A percentile compares a stretch with the other conserved stretches of the same genome.
Evolutionary conservation across 2,113 vertebrate species (phyloP).

Genomic region (Peromyscus leucopus): DNA sequence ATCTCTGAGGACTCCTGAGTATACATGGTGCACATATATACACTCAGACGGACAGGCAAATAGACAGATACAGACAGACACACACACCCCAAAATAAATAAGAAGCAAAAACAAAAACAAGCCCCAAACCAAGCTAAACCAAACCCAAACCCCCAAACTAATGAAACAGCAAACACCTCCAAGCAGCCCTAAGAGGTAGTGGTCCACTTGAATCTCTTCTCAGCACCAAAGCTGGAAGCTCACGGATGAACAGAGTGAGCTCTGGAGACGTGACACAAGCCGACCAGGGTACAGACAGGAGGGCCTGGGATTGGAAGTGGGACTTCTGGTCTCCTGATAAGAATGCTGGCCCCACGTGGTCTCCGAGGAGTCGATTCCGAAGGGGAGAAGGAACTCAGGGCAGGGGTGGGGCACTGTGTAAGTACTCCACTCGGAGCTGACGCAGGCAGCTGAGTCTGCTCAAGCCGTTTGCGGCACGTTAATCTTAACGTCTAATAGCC

Average conservation of each 20-base stretch:
- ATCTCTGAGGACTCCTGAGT: neutral
- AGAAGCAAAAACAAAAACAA: neutral
- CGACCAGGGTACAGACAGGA: neutral
- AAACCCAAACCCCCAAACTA: neutral
- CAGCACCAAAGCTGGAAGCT: neutral
- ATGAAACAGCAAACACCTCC: neutral
- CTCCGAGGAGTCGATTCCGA: slow-evolving; percentile 15
- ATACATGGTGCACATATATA: neutral
- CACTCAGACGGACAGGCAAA: neutral
- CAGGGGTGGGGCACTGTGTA: neutral
- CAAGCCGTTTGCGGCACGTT: slow-evolving; percentile 14
- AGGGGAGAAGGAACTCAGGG: neutral
- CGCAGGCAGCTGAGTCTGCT: neutral
- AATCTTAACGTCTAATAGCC: slow-evolving; percentile 5
- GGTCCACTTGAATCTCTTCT: neutral
- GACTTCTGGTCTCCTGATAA: neutral
- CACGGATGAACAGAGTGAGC: neutral
- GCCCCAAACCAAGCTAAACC: neutral
- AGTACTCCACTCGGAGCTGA: neutral
- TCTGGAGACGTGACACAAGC: neutral
- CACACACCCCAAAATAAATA: neutral
- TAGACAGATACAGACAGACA: neutral
- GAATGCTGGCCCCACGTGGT: too few relatives aligned
- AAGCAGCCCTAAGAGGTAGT: neutral
- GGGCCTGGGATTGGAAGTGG: neutral